Evolutionary conservation across 2,888 invertebrate genomes (phyloP), one percentile per base, ranked within the genome.

Genomic region (Merodon equestris): DNA sequence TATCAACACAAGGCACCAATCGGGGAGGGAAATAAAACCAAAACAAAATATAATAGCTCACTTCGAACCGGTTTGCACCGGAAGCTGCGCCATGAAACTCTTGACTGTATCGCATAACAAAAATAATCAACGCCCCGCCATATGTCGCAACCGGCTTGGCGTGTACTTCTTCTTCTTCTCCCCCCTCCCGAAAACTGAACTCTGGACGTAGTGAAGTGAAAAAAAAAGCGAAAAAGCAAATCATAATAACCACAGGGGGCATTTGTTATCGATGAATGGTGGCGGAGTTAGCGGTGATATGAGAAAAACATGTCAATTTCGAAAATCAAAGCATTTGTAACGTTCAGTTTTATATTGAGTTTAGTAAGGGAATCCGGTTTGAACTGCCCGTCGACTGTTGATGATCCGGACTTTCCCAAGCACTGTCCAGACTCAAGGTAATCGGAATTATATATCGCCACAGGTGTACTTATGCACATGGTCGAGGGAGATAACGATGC

Each of bases 221-320:
- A 40, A 48, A 48, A 60, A 68, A 50, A 64, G 68, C 60, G 57
- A 40, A 48, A 48, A 40, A 44, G n/a, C 10, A 60, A 73, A 73
- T 63, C 57, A 70, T 68, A 74, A 64, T 74, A 79, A 79, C 79
- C 57, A 74, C 79, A 70, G 79, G 79, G 79, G 79, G 79, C 79
- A 79, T 74, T 79, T 45, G 40, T 74, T 79, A 79, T 79, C 79
- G 42, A 45, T 36, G 18, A 17, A 7, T 66, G 19, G 58, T 34
- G 38, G 63, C 57, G 58, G 40, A 74, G 58, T 15, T 58, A 74
- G 45, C 58, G 57, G 61, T 58, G 54, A 40, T 38, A 54, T 54
- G 47, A 50, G 44, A 18, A 9, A 68, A 61, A 63, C 34, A 34
- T 57, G 40, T 15, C 15, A 40, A 40, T 27, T 27, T 27, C 27